Evolutionary conservation across 2,888 invertebrate species (phyloP), one percentile per base, ranked within the genome.

Genomic region (Stictocephala bisonia): DNA sequence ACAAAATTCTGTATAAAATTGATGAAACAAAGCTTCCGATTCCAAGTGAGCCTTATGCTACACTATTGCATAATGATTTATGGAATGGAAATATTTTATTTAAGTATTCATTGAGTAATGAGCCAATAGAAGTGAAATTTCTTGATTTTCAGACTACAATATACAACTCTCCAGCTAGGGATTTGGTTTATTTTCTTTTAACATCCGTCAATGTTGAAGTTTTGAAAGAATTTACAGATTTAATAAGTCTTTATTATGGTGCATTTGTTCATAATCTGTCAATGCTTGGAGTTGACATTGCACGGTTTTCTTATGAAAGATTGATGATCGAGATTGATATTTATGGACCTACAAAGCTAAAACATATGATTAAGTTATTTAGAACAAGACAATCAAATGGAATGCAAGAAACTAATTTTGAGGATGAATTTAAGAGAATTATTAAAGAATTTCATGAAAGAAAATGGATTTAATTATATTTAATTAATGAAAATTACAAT

Each of bases 61-160:
- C 51, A 22, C 22, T 51, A 26, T 22, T 51, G n/a, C 51, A 51
- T n/a, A 51, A 51, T n/a, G 51, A 51, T 22, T 13, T 51, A 9
- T 51, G 51, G 51, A 51, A 4, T 2, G 13, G 26, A n/a, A 51
- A 51, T 22, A 51, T 51, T 51, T 22, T 51, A 3, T 51, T 51
- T 22, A 11, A 22, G n/a, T 51, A 51, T 9, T 1, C 22, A 13
- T 13, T 6, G 3, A 26, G 24, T n/a, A n/a, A n/a, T 20, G 9
- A 51, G n/a, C 51, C 51, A 3, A n/a, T 6, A 1, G 51, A 22
- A 2, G 51, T 51, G 22, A 51, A 51, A 51, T 51, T 51, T 51
- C 3, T 51, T 26, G 51, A 51, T 51, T 51, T 51, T 51, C 51
- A 51, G 26, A 51, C 51, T 20, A 51, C 51, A 22, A 51, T 51